A percentile compares a stretch with the other conserved stretches of the same genome.
Evolutionary conservation across 2,888 invertebrate genomes (phyloP).

Genomic region (Sabatieria punctata): DNA sequence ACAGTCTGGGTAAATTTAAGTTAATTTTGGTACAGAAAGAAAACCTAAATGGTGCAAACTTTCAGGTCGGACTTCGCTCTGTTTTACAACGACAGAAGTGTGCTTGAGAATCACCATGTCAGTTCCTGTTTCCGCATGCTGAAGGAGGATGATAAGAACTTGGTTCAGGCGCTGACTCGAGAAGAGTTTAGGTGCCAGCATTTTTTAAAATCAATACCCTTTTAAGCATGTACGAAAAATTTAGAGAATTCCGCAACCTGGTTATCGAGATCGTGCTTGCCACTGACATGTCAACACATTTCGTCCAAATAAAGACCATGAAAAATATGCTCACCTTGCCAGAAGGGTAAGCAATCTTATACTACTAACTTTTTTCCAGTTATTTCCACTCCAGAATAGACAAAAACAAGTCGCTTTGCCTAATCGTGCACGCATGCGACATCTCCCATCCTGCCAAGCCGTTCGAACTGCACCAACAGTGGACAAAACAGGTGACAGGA

Average conservation of each 20-base stretch:
- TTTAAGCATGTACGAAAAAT: no score
- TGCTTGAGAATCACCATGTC: slow-evolving; percentile 73
- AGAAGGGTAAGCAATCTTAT: no score
- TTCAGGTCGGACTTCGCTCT: slow-evolving; percentile 70
- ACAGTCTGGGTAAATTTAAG: no score
- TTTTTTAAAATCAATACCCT: no score
- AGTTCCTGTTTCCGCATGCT: slow-evolving; percentile 69
- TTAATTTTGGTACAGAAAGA: no score
- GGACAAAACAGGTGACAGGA: no score
- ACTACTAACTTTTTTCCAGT: no score
- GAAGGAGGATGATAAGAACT: slow-evolving; percentile 76
- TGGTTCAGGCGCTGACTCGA: no score
- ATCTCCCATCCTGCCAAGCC: slow-evolving; percentile 84
- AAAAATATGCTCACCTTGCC: slow-evolving; percentile 62
- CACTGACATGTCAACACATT: slow-evolving; percentile 94
- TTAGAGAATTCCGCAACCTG: slow-evolving; percentile 70
- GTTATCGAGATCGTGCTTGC: slow-evolving; percentile 93
- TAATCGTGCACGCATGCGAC: slow-evolving; percentile 84
- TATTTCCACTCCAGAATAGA: no score
- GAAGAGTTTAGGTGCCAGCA: no score
- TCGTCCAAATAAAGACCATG: slow-evolving; percentile 90
- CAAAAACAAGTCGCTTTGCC: slow-evolving; percentile 72
- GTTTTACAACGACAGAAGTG: slow-evolving; percentile 78
- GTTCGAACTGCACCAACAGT: slow-evolving; percentile 50
- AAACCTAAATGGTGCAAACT: no score